Evolutionary conservation across 2,888 invertebrate species (phyloP).

Genomic region (Neoaliturus tenellus): DNA sequence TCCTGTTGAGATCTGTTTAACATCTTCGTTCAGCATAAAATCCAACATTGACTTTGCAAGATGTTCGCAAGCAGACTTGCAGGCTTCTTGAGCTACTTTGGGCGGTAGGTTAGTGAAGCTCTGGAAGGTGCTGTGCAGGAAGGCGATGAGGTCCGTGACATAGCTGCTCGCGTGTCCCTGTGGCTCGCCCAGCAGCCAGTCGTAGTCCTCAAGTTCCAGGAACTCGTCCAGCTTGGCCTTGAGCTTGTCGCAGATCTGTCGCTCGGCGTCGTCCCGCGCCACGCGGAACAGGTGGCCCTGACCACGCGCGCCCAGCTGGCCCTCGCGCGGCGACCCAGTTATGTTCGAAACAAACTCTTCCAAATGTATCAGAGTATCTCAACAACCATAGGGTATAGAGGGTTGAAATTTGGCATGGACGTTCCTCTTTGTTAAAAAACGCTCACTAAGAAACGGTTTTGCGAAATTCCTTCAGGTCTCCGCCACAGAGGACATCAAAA

Average conservation of each 20-base stretch:
- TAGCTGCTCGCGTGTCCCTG: conserved; percentile 95
- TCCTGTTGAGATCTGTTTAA: conserved; percentile 92
- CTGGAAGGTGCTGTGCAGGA: conserved; percentile 93
- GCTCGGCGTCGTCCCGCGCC: conserved; percentile 96
- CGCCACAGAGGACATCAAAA: no score
- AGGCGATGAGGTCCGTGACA: conserved; percentile 95
- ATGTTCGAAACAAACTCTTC: conserved; percentile 97
- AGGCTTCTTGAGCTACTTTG: conserved; percentile 87
- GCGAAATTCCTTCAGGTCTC: no score
- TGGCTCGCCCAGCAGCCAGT: conserved; percentile 93
- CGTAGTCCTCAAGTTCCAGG: conserved; percentile 95
- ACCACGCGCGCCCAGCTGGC: conserved; percentile 74
- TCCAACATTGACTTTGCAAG: conserved; percentile 86
- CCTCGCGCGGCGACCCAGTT: conserved; percentile 80
- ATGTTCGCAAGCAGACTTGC: conserved; percentile 92
- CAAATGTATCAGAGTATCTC: no score
- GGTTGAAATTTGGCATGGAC: no score
- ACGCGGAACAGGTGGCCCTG: conserved; percentile 90
- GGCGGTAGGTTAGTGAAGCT: conserved; percentile 96
- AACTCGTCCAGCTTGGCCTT: conserved; percentile 97
- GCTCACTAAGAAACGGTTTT: no score
- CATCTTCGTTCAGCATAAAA: conserved; percentile 83
- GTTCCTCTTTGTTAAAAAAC: no score
- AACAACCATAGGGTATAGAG: no score
- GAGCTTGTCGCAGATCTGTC: conserved; percentile 96